Evolutionary conservation across 1,140 invertebrate species (phyloP), one percentile per base, ranked within the genome.

Genomic region (Heliconius hewitsoni): DNA sequence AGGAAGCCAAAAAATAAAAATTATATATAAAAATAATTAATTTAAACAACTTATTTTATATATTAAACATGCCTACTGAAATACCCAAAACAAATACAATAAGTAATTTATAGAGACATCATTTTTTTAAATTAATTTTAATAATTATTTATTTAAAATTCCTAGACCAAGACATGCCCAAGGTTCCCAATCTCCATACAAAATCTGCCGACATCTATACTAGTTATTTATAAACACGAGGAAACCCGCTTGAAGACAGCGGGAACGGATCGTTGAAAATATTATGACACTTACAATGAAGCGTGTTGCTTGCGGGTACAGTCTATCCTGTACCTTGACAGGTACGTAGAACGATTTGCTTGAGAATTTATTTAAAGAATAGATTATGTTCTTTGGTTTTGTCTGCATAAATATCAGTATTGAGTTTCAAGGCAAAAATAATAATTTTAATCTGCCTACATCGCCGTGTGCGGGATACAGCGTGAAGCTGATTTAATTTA

Each of bases 221-320:
- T 27, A 13, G 23, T 66, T 66, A 66, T 66, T 66, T 66, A 71
- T 76, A 71, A 71, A 46, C 16, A 76, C 57, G 60, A 39, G 74
- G 74, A 76, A 76, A 76, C 16, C 34, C 39, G 57, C 60, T 76
- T 42, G 23, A 60, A 66, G 74, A 76, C 74, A 76, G 60, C 30
- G 16, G 42, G 42, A 37, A 60, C 27, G 27, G 55, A 5, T 2
- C 11, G 37, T 23, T 74, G 77, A 11, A 78, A 74, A 73, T 74
- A 78, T 74, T 78, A 72, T 74, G 39, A 72, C 77, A 74, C 37
- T 66, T 78, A 73, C 71, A 73, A 78, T 50, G 34, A 70, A 55
- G 16, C 72, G 72, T 78, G 77, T 57, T 60, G 66, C 73, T 78
- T 78, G n/a, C 23, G 73, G 72, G n/a, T 55, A 27, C 34, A 52